Base-by-base conservation (phyloP, 2,113 vertebrate species). In the Festucalex cinctus region DNA sequence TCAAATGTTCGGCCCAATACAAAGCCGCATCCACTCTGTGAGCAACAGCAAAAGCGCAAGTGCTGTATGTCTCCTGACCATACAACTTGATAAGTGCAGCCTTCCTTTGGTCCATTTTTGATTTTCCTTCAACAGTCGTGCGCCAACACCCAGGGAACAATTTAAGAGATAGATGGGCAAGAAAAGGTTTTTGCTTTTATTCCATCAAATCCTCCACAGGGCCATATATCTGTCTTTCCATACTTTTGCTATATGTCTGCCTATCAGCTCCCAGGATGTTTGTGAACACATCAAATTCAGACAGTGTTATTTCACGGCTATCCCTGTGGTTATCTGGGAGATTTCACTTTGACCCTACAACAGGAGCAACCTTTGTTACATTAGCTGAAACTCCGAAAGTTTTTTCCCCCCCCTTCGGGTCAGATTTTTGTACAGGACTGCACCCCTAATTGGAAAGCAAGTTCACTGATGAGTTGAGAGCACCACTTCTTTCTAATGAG, bases 391-490 rank as follows among this genome's bases (percentile, higher is more conserved):
- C 65, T 75, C 48, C 49, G 28, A 72, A 49, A 65, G 56, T 37
- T 37, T 63, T 19, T 13, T 9, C 12, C 8, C 48, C 48, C 44
- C 36, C 57, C 39, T 74, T 32, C 20, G 59, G 76, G 66, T 85
- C 69, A 73, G 17, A 22, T 75, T 56, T 44, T 66, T 22, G 53
- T 76, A 54, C 10, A 0, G 70, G 26, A 75, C 66, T 58, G 59
- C 58, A 63, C 73, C 64, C 77, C 60, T 87, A 88, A 87, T 81
- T 87, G 79, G 78, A 58, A 16, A 3, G 39, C 59, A 41, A 75
- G 66, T 71, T 72, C 58, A 60, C 67, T 61, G 65, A 76, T 76
- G 43, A 76, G 49, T 53, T 80, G 68, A 73, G 64, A 75, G 36
- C 39, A 59, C 61, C 28, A 65, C 58, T 71, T 74, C 65, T 58